Conservation (phyloP, 1,140 invertebrate species). For the Bombyx mandarina region DNA sequence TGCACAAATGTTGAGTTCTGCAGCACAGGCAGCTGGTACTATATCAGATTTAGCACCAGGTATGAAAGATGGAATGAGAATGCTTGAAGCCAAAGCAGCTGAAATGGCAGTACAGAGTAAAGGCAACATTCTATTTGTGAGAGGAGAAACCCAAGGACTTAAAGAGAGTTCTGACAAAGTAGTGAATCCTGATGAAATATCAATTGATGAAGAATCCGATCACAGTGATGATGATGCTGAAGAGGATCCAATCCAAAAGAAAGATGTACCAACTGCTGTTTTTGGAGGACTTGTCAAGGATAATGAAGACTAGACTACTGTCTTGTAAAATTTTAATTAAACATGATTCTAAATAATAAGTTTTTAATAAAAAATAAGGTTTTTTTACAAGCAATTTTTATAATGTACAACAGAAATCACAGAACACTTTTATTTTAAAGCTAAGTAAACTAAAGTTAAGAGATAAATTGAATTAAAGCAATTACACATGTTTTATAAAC, state of each 20-base stretch:
- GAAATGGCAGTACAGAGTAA: slow-evolving; percentile 72
- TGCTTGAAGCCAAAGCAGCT: slow-evolving; percentile 87
- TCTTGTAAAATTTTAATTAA: slow-evolving; percentile 1
- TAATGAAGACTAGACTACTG: slow-evolving; percentile 24
- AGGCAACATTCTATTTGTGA: slow-evolving; percentile 86
- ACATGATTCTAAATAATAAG: slow-evolving; percentile 11
- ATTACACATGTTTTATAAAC: not conserved
- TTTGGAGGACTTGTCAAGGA: slow-evolving; percentile 81
- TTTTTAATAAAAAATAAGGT: slow-evolving; percentile 38
- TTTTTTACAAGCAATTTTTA: slow-evolving; percentile 36
- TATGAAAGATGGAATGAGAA: slow-evolving; percentile 87
- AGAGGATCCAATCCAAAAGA: slow-evolving; percentile 83
- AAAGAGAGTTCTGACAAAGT: slow-evolving; percentile 79
- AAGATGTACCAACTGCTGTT: slow-evolving; percentile 86
- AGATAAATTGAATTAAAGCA: slow-evolving; percentile 1
- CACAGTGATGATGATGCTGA: slow-evolving; percentile 77
- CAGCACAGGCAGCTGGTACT: slow-evolving; percentile 74
- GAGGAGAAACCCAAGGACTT: slow-evolving; percentile 87
- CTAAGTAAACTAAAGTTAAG: not conserved
- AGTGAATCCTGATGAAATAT: slow-evolving; percentile 95
- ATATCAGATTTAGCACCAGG: slow-evolving; percentile 79
- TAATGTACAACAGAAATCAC: slow-evolving; percentile 48
- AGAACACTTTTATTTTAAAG: slow-evolving; percentile 27
- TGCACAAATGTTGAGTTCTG: slow-evolving; percentile 92
- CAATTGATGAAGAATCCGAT: slow-evolving; percentile 88